These are phyloP conservation scores for Catostomus latipinnis DNA, from an alignment of 2,797 vertebrate genomes.

Conservation along the genomic window DNA sequence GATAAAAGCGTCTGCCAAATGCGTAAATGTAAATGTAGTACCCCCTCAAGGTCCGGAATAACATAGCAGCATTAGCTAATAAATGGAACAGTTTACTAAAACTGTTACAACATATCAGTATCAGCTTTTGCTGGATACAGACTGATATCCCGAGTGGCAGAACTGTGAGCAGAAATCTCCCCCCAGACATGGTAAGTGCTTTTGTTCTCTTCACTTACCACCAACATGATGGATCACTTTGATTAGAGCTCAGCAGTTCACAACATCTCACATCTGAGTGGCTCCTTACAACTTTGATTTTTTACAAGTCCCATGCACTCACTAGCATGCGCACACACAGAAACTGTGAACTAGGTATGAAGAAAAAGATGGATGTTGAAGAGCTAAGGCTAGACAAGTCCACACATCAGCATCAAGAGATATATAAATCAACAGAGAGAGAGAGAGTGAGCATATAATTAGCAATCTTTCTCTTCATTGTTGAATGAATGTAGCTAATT, in stretches of 20 bases:
- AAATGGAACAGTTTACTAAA: too few species aligned
- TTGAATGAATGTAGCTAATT: too few species aligned
- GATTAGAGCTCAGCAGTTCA: constrained; percentile 54
- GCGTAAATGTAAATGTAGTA: too few species aligned
- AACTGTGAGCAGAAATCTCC: constrained; percentile 30
- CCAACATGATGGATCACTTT: constrained; percentile 52
- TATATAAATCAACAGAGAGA: constrained; percentile 53
- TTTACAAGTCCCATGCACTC: constrained; percentile 15
- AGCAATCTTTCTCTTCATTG: too few species aligned
- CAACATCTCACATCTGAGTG: constrained; percentile 47
- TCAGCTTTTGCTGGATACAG: constrained; percentile 18
- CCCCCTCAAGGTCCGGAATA: too few species aligned
- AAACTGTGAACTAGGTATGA: constrained; percentile 9
- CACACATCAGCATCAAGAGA: constrained; percentile 51
- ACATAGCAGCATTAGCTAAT: too few species aligned
- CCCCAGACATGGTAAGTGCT: constrained; percentile 24
- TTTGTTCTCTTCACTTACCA: constrained; percentile 39
- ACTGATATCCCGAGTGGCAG: constrained; percentile 32
- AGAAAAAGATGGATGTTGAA: constrained; percentile 51
- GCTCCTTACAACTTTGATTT: constrained; percentile 46
- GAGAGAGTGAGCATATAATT: neutral
- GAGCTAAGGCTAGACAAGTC: constrained; percentile 33
- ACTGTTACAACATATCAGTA: neutral
- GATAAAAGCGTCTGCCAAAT: too few species aligned
- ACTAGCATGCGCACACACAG: constrained; percentile 10